Conservation (phyloP, 2,113 vertebrate species). For the Fregetta grallaria region DNA sequence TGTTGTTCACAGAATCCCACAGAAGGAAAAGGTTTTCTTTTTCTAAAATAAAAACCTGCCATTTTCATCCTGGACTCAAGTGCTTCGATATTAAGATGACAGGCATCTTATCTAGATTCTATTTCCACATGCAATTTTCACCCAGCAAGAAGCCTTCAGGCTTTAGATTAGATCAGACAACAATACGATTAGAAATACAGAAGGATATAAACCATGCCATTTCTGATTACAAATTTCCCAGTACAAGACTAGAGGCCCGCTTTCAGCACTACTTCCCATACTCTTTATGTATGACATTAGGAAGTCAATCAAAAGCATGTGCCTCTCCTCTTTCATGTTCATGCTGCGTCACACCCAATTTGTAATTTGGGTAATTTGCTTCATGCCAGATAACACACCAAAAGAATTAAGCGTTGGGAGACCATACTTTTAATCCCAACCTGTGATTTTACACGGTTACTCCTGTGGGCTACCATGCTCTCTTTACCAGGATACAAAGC, state of each 20-base stretch:
- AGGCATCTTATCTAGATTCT: not conserved
- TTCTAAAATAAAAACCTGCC: not conserved
- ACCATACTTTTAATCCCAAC: not conserved
- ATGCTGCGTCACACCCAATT: not conserved
- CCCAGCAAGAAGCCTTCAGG: not conserved
- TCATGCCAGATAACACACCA: not conserved
- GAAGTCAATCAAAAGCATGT: not conserved
- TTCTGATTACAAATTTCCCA: not conserved
- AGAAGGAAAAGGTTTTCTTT: not conserved
- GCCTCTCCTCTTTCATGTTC: not conserved
- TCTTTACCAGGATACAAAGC: not conserved
- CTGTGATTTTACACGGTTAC: not conserved
- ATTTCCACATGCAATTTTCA: conserved; percentile 37
- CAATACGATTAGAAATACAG: not conserved
- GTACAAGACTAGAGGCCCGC: not conserved
- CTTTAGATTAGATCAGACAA: not conserved
- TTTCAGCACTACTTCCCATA: not conserved
- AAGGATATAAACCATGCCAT: not conserved
- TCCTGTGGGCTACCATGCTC: not conserved
- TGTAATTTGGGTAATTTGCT: not conserved
- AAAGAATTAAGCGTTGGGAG: not conserved
- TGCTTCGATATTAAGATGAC: not conserved
- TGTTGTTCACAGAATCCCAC: not conserved
- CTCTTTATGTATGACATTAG: not conserved
- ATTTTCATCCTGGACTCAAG: not conserved